These are phyloP conservation scores for Achatina immaculata DNA, from an alignment of 1,140 invertebrate species.

Conservation along the genomic window DNA sequence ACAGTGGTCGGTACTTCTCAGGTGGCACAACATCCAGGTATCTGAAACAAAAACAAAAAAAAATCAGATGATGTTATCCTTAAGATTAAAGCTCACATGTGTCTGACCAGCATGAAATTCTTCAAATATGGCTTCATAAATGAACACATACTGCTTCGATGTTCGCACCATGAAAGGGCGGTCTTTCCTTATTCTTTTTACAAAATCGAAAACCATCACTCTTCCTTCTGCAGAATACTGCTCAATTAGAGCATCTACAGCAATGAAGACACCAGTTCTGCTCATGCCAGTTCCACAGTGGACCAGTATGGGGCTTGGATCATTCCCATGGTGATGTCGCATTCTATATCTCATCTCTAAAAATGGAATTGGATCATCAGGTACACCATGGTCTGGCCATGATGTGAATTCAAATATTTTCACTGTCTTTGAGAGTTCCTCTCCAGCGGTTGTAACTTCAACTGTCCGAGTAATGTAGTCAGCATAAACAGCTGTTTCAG, in stretches of 20 bases:
- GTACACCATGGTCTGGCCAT: conserved; percentile 99
- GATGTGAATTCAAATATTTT: conserved; percentile 91
- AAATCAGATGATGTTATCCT: conserved; percentile 52
- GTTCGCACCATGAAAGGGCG: conserved; percentile 67
- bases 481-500: conserved; percentile 54
- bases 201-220: conserved; percentile 64
- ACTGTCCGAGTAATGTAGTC: conserved; percentile 60
- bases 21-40: conserved; percentile 60
- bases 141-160: conserved; percentile 66
- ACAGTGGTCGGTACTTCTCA: conserved; percentile 54
- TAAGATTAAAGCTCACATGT: conserved; percentile 53
- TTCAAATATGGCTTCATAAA: conserved; percentile 69
- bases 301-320: conserved; percentile 88
- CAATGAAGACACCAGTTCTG: conserved; percentile 67
- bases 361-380: conserved; percentile 97
- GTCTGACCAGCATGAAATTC: conserved; percentile 59
- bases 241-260: conserved; percentile 63
- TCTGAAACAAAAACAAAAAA: conserved; percentile 12
- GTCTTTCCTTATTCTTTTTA: conserved; percentile 61
- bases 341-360: conserved; percentile 93
- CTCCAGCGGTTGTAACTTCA: conserved; percentile 26
- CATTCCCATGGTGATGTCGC: conserved; percentile 68
- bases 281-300: conserved; percentile 84
- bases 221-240: conserved; percentile 63
- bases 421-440: conserved; percentile 42